Base-by-base conservation (phyloP, 2,113 vertebrate genomes). In the Phrynocephalus versicolor region DNA sequence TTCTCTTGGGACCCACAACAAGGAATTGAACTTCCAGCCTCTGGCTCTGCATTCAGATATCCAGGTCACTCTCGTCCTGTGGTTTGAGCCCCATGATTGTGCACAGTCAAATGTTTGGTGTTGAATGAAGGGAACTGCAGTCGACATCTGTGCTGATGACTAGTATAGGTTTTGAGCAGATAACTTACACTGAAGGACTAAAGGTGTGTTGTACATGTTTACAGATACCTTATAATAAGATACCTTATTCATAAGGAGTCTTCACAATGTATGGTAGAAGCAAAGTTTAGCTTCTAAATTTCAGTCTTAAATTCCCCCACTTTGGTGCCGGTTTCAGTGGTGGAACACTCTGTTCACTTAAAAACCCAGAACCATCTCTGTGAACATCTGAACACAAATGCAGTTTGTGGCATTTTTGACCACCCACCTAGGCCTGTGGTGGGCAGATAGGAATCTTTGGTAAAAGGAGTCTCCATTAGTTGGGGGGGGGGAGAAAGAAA, bases 391-490 rank as follows among this genome's bases (percentile, higher is more conserved):
- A 82, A 80, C 60, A 10, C 30, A 37, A 51, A 73, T 69, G 19
- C 64, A 80, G 79, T n/a, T 30, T 79, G 79, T 82, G 73, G 67
- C 78, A 27, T 16, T 87, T 55, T 14, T 74, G 82, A 71, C 67
- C 65, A 65, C 88, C 78, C 85, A 73, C 70, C 6, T 1, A 19
- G 41, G 41, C 23, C 35, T n/a, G 8, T 4, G 9, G 33, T 33
- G 67, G 57, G 55, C n/a, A 62, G 77, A 69, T 75, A 72, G 70
- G 79, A 79, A 55, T 33, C 37, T 72, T 79, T 30, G 79, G 76
- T 62, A 72, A 85, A 79, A 41, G 70, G n/a, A 30, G 4, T 60
- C n/a, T 39, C 30, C 19, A 15, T 62, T 76, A 64, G 23, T 27
- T 27, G 30, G 6, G 6, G 18, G 39, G 39, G 12, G 19, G 65